These are phyloP conservation scores for Amorpha juglandis DNA, from an alignment of 2,888 invertebrate genomes.

Conservation along the genomic window DNA sequence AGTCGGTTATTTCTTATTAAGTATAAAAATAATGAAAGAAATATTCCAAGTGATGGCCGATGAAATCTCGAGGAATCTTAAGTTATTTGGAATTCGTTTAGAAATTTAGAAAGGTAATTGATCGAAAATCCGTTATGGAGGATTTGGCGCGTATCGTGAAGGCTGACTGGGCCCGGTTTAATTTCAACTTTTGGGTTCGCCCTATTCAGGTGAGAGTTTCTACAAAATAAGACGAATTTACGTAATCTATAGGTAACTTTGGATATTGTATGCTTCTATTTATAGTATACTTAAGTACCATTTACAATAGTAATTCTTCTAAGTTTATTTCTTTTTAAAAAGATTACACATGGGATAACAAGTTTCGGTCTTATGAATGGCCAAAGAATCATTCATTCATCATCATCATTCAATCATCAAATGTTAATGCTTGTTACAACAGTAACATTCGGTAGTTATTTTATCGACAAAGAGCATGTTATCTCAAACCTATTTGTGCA, in stretches of 20 bases:
- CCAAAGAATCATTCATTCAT: too few species aligned
- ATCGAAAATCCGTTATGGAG: conserved; percentile 39
- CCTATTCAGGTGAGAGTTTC: conserved; percentile 2
- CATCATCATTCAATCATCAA: too few species aligned
- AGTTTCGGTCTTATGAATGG: too few species aligned
- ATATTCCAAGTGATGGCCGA: conserved; percentile 13
- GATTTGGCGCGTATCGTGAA: conserved; percentile 11
- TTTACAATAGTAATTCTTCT: too few species aligned
- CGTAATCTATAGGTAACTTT: background rate
- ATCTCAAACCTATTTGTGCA: conserved; percentile 18
- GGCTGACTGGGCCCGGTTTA: conserved; percentile 14
- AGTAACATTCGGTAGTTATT: background rate
- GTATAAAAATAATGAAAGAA: conserved; percentile 17
- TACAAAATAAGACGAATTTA: conserved; percentile 9
- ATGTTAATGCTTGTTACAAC: too few species aligned
- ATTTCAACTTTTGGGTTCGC: conserved; percentile 25
- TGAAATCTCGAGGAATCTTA: conserved; percentile 25
- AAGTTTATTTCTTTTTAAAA: too few species aligned
- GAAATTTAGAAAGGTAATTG: conserved; percentile 44
- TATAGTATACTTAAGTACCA: too few species aligned
- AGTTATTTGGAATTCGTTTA: conserved; percentile 27
- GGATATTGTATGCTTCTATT: background rate
- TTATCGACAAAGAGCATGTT: background rate
- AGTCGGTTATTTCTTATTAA: background rate
- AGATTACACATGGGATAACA: too few species aligned